phyloP scores from a whole-genome alignment of 1,140 invertebrate genomes.

The Condylostylus longicornis region DNA sequence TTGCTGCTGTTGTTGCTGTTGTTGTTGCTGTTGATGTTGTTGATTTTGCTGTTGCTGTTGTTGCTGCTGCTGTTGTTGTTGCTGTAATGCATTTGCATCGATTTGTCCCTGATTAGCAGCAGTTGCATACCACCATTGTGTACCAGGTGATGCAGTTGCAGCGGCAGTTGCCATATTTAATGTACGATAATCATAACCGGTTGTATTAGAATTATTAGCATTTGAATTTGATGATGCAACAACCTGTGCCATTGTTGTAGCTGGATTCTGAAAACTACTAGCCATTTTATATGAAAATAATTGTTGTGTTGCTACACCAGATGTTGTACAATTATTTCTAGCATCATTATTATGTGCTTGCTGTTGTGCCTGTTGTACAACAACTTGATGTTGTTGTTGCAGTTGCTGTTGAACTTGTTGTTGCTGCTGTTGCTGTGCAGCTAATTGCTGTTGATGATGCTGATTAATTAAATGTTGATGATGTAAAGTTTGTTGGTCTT shows the following conservation, averaged over 20 bases:
- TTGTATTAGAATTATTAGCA: slow-evolving; percentile 22
- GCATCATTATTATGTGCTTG: slow-evolving; percentile 38
- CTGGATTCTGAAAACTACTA: slow-evolving; percentile 57
- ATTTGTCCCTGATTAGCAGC: slow-evolving; percentile 35
- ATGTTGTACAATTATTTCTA: slow-evolving; percentile 38
- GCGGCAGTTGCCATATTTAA: slow-evolving; percentile 36
- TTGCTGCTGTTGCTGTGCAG: slow-evolving; percentile 14
- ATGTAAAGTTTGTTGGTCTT: slow-evolving; percentile 37
- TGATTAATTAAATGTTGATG: slow-evolving; percentile 33
- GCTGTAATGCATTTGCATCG: slow-evolving; percentile 34
- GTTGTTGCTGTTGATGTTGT: slow-evolving; percentile 29
- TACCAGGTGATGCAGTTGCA: slow-evolving; percentile 37
- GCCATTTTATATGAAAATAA: slow-evolving; percentile 73
- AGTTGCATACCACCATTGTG: slow-evolving; percentile 51
- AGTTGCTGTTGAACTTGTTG: slow-evolving; percentile 38
- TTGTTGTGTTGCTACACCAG: slow-evolving; percentile 49
- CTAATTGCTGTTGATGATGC: slow-evolving; percentile 32
- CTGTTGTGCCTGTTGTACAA: slow-evolving; percentile 35
- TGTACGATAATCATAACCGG: slow-evolving; percentile 45
- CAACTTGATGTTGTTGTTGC: slow-evolving; percentile 38
- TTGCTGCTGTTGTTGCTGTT: slow-evolving; percentile 29
- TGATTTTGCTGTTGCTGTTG: slow-evolving; percentile 38
- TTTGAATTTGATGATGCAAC: slow-evolving; percentile 35
- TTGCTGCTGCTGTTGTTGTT: slow-evolving; percentile 32
- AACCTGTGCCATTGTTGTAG: slow-evolving; percentile 37